phyloP scores from a whole-genome alignment of 2,113 vertebrate genomes.

The Glaucidium brasilianum region DNA sequence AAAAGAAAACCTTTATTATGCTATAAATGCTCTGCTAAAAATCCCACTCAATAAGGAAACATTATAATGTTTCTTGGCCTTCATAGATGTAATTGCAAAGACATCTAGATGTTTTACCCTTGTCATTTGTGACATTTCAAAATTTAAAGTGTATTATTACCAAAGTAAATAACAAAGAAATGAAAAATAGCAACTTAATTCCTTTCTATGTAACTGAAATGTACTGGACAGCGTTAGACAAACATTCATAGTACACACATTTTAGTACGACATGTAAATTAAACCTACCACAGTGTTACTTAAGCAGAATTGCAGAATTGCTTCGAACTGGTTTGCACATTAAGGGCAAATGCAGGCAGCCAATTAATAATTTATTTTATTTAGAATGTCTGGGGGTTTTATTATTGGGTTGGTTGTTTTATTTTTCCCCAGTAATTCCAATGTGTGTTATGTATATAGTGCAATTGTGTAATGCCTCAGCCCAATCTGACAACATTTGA shows the following conservation, averaged over 20 bases:
- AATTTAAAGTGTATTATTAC: neutral
- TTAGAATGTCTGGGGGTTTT: neutral
- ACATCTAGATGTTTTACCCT: neutral
- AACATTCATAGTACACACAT: neutral
- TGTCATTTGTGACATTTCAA: neutral
- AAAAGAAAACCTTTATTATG: neutral
- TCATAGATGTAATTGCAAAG: neutral
- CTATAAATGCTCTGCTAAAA: constrained; percentile 24
- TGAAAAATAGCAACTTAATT: neutral
- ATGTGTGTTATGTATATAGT: neutral
- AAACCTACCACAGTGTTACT: neutral
- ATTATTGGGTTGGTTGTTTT: neutral
- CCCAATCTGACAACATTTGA: neutral
- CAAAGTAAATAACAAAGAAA: neutral
- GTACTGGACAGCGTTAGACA: neutral
- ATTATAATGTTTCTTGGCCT: neutral
- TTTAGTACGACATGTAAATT: neutral
- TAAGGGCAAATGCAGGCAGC: neutral
- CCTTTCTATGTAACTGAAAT: neutral
- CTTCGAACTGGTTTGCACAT: neutral
- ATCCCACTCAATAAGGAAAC: neutral
- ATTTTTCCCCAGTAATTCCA: neutral
- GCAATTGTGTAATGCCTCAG: neutral
- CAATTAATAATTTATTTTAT: constrained; percentile 8
- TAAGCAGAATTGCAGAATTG: neutral